Evolutionary conservation across 2,888 invertebrate species (phyloP).

Genomic region (Drosophila borborema): DNA sequence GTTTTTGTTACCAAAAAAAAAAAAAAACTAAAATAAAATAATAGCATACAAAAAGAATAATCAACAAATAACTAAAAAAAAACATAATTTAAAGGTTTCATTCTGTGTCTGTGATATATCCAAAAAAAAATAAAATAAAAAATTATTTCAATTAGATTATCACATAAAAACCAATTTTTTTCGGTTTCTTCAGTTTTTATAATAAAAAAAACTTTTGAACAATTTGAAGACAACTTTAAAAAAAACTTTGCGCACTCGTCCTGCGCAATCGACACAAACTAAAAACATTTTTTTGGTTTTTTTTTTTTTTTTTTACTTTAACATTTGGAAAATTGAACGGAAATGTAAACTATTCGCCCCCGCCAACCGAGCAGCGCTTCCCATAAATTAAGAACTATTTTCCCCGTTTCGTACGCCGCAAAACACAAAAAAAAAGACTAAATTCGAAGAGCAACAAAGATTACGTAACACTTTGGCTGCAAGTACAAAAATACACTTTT

Average conservation of each 20-base stretch:
- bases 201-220: conserved; percentile 1
- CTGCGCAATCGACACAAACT: conserved; percentile 6
- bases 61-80: conserved; percentile 15
- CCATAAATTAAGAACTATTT: conserved; percentile 43
- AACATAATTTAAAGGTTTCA: conserved; percentile 15
- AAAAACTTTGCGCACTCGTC: background rate
- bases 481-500: conserved; percentile 29
- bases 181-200: conserved; percentile 12
- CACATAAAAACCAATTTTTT: conserved; percentile 14
- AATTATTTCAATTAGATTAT: conserved; percentile 4
- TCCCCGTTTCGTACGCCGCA: conserved; percentile 12
- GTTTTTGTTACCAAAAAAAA: conserved; percentile 66
- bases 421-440: background rate
- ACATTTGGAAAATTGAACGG: conserved; percentile 64
- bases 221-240: background rate
- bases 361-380: conserved; percentile 58
- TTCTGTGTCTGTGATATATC: conserved; percentile 50
- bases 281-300: background rate
- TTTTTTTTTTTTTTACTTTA: conserved; percentile 47
- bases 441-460: conserved; percentile 14
- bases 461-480: conserved; percentile 31
- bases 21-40: conserved; percentile 37
- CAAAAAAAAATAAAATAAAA: conserved; percentile 18
- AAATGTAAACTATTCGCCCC: conserved; percentile 84
- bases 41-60: background rate